Conservation (phyloP, 2,888 invertebrate species). For the Erebia palarica region DNA sequence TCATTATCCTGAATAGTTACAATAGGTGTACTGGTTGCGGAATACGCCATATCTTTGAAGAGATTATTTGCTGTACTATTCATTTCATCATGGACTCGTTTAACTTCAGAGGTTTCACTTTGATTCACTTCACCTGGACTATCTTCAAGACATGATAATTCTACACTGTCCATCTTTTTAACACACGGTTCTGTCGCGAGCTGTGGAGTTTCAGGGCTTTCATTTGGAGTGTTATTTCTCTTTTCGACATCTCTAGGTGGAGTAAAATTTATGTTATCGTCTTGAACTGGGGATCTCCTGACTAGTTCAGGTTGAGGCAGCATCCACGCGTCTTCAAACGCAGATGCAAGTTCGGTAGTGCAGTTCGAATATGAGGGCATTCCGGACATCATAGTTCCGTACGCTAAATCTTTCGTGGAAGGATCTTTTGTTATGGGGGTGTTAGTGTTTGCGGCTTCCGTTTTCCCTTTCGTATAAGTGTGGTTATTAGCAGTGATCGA, state of each 20-base stretch:
- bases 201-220: conserved; percentile 49
- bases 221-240: conserved; percentile 32
- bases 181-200: conserved; percentile 52
- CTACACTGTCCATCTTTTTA: conserved; percentile 71
- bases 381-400: conserved; percentile 67
- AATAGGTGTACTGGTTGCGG: conserved; percentile 71
- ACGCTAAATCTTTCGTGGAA: conserved; percentile 69
- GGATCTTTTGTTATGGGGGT: conserved; percentile 61
- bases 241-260: conserved; percentile 52
- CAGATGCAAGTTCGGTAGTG: conserved; percentile 62
- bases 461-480: conserved; percentile 71
- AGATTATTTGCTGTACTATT: conserved; percentile 57
- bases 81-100: conserved; percentile 42
- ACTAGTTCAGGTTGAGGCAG: conserved; percentile 67
- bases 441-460: conserved; percentile 55
- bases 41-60: conserved; percentile 59
- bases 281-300: conserved; percentile 58
- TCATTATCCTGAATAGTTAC: conserved; percentile 46
- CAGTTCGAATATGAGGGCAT: conserved; percentile 71
- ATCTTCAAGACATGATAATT: conserved; percentile 65
- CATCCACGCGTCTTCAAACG: conserved; percentile 63
- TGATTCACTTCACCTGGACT: conserved; percentile 50
- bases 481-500: conserved; percentile 70
- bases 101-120: conserved; percentile 45
- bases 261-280: conserved; percentile 51